A percentile compares a stretch with the other conserved stretches of the same genome.
Conservation (phyloP, 2,797 vertebrate genomes). For the Crypturellus tataupa region DNA sequence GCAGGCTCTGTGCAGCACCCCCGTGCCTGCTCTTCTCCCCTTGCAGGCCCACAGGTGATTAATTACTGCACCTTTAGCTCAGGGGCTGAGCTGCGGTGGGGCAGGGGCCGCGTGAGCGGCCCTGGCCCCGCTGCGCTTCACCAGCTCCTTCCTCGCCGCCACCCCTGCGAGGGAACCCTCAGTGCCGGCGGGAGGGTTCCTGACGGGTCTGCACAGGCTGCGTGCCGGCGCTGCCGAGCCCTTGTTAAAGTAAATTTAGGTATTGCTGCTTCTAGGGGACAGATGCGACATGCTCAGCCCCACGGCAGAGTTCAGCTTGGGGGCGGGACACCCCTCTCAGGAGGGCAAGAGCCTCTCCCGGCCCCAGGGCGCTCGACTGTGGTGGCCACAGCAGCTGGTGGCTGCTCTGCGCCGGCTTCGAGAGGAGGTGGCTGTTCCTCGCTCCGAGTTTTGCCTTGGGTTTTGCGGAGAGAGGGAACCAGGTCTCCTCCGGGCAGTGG, state of each 20-base stretch:
- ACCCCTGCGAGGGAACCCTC: background rate
- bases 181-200: background rate
- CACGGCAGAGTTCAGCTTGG: background rate
- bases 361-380: fast-evolving
- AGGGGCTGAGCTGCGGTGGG: too few species aligned
- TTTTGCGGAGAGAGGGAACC: background rate
- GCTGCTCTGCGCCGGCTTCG: too few species aligned
- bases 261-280: background rate
- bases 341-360: fast-evolving
- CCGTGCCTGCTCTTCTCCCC: fast-evolving
- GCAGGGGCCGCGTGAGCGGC: too few species aligned
- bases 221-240: fast-evolving
- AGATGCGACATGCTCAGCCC: background rate
- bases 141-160: background rate
- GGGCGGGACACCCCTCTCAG: background rate
- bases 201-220: fast-evolving
- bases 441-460: background rate
- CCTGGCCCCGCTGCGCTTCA: background rate
- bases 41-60: background rate
- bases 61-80: too few species aligned
- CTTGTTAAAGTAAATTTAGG: background rate
- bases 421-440: background rate
- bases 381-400: background rate
- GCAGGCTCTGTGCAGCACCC: fast-evolving
- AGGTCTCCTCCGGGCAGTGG: background rate